Percentiles rank a stretch among this genome's conserved stretches.
These are phyloP conservation scores for Mya arenaria DNA, from an alignment of 1,140 invertebrate species.

Conservation along the genomic window DNA sequence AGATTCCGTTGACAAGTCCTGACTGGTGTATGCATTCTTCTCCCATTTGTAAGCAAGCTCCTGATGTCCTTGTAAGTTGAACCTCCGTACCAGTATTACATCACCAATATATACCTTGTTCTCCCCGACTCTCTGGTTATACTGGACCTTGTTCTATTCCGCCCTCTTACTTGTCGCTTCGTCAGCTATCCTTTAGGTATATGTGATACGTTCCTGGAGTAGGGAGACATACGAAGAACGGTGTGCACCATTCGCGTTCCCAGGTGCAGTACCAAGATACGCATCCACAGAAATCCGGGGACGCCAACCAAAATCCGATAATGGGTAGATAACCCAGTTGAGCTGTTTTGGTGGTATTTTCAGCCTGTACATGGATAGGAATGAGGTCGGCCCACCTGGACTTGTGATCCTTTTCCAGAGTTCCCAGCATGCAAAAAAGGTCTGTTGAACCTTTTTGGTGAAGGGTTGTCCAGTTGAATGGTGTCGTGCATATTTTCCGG, in stretches of 20 bases:
- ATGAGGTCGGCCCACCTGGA: neutral
- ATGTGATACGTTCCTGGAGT: slow-evolving; percentile 13
- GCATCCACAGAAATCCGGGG: slow-evolving; percentile 44
- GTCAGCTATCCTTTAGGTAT: slow-evolving; percentile 17
- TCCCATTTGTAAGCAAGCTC: slow-evolving; percentile 32
- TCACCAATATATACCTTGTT: neutral
- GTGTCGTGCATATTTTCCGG: slow-evolving; percentile 7
- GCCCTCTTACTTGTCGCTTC: neutral
- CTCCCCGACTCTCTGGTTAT: slow-evolving; percentile 2
- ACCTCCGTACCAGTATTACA: neutral
- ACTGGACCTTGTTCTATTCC: neutral
- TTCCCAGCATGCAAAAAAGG: slow-evolving; percentile 38
- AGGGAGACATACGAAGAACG: neutral
- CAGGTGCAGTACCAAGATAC: slow-evolving; percentile 19
- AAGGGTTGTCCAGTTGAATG: slow-evolving; percentile 15
- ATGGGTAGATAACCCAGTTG: neutral
- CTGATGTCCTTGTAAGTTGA: neutral
- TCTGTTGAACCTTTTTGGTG: slow-evolving; percentile 19
- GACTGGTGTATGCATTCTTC: slow-evolving; percentile 24
- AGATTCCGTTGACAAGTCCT: neutral
- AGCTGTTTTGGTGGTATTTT: slow-evolving; percentile 16
- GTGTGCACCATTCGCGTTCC: neutral
- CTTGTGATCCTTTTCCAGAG: slow-evolving; percentile 21
- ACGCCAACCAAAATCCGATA: slow-evolving; percentile 42
- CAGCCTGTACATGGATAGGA: slow-evolving; percentile 6